Conservation (phyloP, 2,113 vertebrate genomes). For the Rhizomys pruinosus region DNA sequence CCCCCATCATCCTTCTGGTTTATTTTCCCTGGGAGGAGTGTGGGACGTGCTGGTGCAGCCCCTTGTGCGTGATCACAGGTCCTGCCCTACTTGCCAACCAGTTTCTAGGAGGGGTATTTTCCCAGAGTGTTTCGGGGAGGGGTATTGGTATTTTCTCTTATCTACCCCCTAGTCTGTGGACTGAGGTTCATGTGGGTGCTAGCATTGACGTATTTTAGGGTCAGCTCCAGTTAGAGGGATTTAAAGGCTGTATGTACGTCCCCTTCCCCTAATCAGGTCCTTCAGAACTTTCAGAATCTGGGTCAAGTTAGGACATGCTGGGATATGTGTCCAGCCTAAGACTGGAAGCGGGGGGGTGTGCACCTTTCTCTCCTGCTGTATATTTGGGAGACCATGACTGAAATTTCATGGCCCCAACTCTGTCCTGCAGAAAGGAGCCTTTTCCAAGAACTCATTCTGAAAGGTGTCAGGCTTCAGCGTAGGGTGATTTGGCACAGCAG, state of each 20-base stretch:
- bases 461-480: conserved; percentile 10
- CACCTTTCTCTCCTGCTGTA: conserved; percentile 34
- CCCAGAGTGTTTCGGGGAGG: conserved; percentile 6
- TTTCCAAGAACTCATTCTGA: background rate
- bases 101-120: conserved; percentile 63
- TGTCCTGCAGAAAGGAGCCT: background rate
- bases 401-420: conserved; percentile 2
- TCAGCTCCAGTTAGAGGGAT: conserved; percentile 54
- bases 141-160: background rate
- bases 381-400: conserved; percentile 28
- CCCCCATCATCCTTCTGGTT: conserved; percentile 59
- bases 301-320: conserved; percentile 80
- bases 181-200: conserved; percentile 75
- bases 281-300: conserved; percentile 71
- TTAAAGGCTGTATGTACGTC: conserved; percentile 13
- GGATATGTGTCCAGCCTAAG: conserved; percentile 72
- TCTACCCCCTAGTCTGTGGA: conserved; percentile 79
- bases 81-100: conserved; percentile 56
- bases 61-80: conserved; percentile 47
- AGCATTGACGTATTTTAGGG: conserved; percentile 61
- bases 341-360: background rate
- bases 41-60: conserved; percentile 60
- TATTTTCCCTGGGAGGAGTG: conserved; percentile 52
- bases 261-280: conserved; percentile 48
- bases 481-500: background rate